Conservation (phyloP, 2,888 invertebrate species). For the Crioceris asparagi region DNA sequence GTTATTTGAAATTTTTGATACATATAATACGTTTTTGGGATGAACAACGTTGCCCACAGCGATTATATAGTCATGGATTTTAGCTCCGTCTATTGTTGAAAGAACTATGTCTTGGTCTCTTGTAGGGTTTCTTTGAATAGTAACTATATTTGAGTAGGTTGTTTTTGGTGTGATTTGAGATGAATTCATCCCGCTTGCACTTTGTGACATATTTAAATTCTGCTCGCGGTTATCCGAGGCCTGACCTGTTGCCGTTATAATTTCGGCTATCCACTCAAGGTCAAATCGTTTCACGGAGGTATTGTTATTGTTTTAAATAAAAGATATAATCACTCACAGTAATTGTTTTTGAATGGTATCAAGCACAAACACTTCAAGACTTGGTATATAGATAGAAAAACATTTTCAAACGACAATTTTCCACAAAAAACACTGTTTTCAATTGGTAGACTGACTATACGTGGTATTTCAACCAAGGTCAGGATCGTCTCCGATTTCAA, state of each 20-base stretch:
- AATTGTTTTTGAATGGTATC: background rate
- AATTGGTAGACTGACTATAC: no score
- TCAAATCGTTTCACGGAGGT: background rate
- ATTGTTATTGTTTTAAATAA: background rate
- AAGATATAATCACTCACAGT: background rate
- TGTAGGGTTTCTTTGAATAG: no score
- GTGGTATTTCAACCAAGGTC: no score
- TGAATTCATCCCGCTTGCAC: background rate
- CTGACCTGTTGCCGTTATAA: background rate
- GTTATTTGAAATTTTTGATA: constrained; percentile 2
- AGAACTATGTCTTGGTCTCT: constrained; percentile 1
- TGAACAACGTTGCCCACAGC: constrained; percentile 3
- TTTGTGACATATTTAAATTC: constrained; percentile 1
- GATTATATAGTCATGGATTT: constrained; percentile 3
- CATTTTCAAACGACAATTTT: no score
- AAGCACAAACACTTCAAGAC: no score
- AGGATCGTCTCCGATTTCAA: no score
- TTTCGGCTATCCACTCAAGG: background rate
- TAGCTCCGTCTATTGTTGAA: background rate
- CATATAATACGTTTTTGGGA: constrained; percentile 1
- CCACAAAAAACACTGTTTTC: no score
- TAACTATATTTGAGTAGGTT: constrained; percentile 2
- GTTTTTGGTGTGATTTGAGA: no score
- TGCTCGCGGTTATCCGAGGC: constrained; percentile 1
- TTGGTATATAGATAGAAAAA: no score